Evolutionary conservation across 2,113 vertebrate genomes (phyloP), one percentile per base, ranked within the genome.

Genomic region (Brevimyrus niger): DNA sequence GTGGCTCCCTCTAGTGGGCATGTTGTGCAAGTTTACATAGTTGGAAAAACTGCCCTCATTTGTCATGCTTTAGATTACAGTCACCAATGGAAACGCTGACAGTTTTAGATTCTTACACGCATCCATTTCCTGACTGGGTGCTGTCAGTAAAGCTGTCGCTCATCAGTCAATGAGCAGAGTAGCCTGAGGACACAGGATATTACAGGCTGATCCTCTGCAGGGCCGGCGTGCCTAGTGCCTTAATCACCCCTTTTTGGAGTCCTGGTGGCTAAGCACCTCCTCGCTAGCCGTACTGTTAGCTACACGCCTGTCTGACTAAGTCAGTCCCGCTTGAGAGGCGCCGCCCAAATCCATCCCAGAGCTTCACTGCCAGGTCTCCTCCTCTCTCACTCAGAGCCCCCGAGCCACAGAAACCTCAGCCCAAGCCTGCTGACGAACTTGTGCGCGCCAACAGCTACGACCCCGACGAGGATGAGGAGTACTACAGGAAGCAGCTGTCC

Each of bases 401-500:
- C 58, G 98, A 99, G 95, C 98, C 97, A 51, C 98, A 99, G 91
- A 98, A 98, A 95, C 96, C 98, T 93, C 98, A 98, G 42, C 88
- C 94, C 5, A 98, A 97, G 92, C 95, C 97, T 0, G 94, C 96
- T 31, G 97, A 99, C 90, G 98, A 99, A 47, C 94, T 97, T 0
- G 94, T 97, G 47, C 97, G 97, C 38, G 94, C 97, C 82, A 99
- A 99, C 91, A 97, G 98, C 89, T 98, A 98, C 0, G 97, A 99
- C 89, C 97, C 96, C 0, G 98, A 99, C 80, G 98, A 99, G 65
- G 98, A 99, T 46, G 98, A 99, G 91, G 98, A 99, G 51, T 98
- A 98, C 89, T 99, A 99, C 86, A 96, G 97, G 47, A 99, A 99
- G 91, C 98, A 99, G 94, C 96, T 99, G 90, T 99, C 98, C 0